These are phyloP conservation scores for Pseudobourletiella spinata DNA, from an alignment of 1,140 invertebrate species.

Conservation along the genomic window DNA sequence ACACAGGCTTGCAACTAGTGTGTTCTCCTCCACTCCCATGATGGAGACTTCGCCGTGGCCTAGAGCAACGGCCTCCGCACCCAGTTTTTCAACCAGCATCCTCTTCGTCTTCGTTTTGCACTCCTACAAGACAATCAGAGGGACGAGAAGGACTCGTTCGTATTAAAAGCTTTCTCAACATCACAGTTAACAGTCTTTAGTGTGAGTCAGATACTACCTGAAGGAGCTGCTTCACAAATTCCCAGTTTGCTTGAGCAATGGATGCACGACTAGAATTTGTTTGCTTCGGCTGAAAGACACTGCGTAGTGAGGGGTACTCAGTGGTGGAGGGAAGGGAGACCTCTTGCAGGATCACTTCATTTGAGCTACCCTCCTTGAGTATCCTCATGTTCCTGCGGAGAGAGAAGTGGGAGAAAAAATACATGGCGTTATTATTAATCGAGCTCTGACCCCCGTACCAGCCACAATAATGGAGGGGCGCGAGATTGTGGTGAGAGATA, in stretches of 20 bases:
- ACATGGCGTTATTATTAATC: too few species aligned
- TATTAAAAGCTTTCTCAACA: too few species aligned
- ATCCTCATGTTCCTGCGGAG: conserved; percentile 29
- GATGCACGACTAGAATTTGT: conserved; percentile 62
- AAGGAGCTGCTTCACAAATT: conserved; percentile 92
- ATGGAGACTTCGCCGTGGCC: conserved; percentile 53
- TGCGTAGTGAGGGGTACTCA: conserved; percentile 28
- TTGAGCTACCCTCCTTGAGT: conserved; percentile 26
- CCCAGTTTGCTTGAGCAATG: conserved; percentile 97
- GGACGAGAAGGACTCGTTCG: too few species aligned
- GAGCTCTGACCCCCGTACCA: too few species aligned
- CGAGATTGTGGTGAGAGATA: too few species aligned
- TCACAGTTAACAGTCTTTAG: too few species aligned
- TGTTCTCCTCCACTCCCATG: conserved; percentile 85
- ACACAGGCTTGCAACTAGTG: conserved; percentile 91
- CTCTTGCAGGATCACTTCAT: conserved; percentile 30
- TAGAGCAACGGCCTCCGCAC: conserved; percentile 80
- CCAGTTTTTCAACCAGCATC: conserved; percentile 97
- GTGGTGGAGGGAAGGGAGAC: conserved; percentile 20
- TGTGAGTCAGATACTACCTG: too few species aligned
- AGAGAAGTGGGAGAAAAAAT: too few species aligned
- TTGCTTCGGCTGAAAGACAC: conserved; percentile 44
- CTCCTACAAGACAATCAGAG: too few species aligned
- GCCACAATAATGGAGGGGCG: too few species aligned
- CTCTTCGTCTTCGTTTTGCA: conserved; percentile 90